Evolutionary conservation across 2,888 invertebrate genomes (phyloP), one percentile per base, ranked within the genome.

Genomic region (Capitulum mitella): DNA sequence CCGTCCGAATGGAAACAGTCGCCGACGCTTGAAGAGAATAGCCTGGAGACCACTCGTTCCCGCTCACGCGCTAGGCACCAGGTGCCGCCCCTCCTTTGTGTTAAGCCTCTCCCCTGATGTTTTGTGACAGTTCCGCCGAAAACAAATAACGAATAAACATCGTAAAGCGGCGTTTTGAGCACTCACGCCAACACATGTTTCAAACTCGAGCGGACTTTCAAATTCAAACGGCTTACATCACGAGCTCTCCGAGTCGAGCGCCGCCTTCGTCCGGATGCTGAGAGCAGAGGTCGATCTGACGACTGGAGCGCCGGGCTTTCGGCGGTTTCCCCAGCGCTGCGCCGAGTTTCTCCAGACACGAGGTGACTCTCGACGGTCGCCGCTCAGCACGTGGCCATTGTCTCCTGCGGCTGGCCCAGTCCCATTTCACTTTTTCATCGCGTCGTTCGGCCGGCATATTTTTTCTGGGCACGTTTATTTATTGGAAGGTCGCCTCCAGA

Each of bases 401-500:
- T 70, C 70, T 70, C 40, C 64, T 6, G 64, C 37, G 64, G 37
- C 29, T 40, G 37, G 26, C 12, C 70, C 70, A 26, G 22, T 40
- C 37, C 70, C 70, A 70, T 40, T 70, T 70, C 70, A 70, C 70
- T 70, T 70, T 70, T 70, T 70, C 70, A 70, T 70, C 37, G 70
- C 40, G 70, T 16, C 29, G 70, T 37, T 26, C 70, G 70, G 70
- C 70, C 22, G 26, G 70, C 37, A 70, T 70, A 40, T 70, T 70
- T 70, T 70, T 40, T 70, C 70, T 70, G 70, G 70, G 40, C 70
- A 70, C 70, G 70, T 70, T 70, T 70, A 70, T 70, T 70, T 70
- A 70, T 70, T 70, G 70, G 70, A 70, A 70, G 70, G 70, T 40
- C 70, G 70, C 14, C 22, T 10, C 70, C 26, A 40, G 40, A 70